Evolutionary conservation across 2,797 vertebrate genomes (phyloP).

Genomic region (Lates japonicus): DNA sequence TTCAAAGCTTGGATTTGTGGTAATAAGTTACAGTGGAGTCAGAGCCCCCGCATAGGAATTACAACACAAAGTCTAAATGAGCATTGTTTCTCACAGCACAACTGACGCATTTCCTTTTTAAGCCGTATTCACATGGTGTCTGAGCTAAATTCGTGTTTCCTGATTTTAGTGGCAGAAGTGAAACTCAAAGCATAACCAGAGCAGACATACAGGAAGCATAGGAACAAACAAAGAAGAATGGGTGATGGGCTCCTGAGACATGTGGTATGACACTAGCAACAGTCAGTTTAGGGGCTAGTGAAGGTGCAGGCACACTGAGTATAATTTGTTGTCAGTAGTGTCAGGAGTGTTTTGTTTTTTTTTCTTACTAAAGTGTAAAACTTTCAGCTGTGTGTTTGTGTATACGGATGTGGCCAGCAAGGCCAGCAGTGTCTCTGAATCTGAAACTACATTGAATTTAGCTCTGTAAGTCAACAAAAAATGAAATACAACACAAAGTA

Average conservation of each 20-base stretch:
- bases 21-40: constrained; percentile 9
- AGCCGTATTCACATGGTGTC: constrained; percentile 29
- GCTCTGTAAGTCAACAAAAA: background rate
- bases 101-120: constrained; percentile 75
- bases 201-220: constrained; percentile 58
- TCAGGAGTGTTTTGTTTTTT: constrained; percentile 17
- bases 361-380: constrained; percentile 17
- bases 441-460: constrained; percentile 1
- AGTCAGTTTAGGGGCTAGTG: constrained; percentile 33
- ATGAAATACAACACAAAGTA: background rate
- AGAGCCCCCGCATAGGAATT: constrained; percentile 20
- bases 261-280: constrained; percentile 40
- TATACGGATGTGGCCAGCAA: constrained; percentile 6
- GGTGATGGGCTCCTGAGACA: constrained; percentile 31
- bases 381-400: constrained; percentile 23
- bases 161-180: constrained; percentile 67
- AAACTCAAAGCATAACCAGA: constrained; percentile 66
- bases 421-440: constrained; percentile 4
- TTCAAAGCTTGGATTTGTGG: constrained; percentile 36
- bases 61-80: constrained; percentile 47
- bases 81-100: constrained; percentile 53
- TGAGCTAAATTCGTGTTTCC: constrained; percentile 76
- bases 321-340: constrained; percentile 42
- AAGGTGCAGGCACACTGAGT: constrained; percentile 16
- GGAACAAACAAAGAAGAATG: constrained; percentile 43